A percentile compares a stretch with the other conserved stretches of the same genome.
Evolutionary conservation across 2,113 vertebrate genomes (phyloP).

Genomic region (Hippoglossus stenolepis): DNA sequence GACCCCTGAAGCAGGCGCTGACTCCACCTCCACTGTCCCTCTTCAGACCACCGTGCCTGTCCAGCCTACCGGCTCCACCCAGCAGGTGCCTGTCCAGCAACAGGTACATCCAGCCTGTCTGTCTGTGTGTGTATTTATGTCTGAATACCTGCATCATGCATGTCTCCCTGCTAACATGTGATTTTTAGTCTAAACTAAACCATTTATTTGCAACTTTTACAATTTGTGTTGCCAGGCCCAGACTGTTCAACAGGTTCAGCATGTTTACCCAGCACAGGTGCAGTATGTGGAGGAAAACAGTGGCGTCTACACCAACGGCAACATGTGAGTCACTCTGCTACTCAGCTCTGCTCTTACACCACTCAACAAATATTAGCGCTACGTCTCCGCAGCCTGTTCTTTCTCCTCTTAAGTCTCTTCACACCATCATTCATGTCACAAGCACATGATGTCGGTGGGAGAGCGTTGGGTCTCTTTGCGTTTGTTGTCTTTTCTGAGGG

Average conservation of each 20-base stretch:
- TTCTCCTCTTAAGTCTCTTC: slow-evolving; percentile 58
- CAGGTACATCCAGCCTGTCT: slow-evolving; percentile 83
- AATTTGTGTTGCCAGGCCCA: slow-evolving; percentile 73
- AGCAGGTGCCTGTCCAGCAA: slow-evolving; percentile 90
- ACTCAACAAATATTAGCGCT: slow-evolving; percentile 50
- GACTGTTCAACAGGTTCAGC: slow-evolving; percentile 94
- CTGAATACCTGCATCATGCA: not conserved
- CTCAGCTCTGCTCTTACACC: slow-evolving; percentile 28
- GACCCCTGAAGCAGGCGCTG: slow-evolving; percentile 91
- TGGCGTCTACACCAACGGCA: slow-evolving; percentile 93
- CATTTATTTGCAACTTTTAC: slow-evolving; percentile 35
- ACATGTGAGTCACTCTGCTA: slow-evolving; percentile 88
- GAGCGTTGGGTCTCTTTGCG: slow-evolving; percentile 19
- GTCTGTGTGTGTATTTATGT: not conserved
- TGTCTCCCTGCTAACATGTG: slow-evolving; percentile 2
- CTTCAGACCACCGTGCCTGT: slow-evolving; percentile 89
- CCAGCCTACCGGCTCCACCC: slow-evolving; percentile 84
- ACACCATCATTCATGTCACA: slow-evolving; percentile 67
- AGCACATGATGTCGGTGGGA: slow-evolving; percentile 65
- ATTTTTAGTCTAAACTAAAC: not conserved
- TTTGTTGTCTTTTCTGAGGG: slow-evolving; percentile 16
- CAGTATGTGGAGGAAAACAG: slow-evolving; percentile 98
- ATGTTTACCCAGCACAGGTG: slow-evolving; percentile 94
- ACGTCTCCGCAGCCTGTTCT: slow-evolving; percentile 42
- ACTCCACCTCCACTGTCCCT: slow-evolving; percentile 89